Base-by-base conservation (phyloP, 2,888 invertebrate genomes). In the Quadriops clusia region DNA sequence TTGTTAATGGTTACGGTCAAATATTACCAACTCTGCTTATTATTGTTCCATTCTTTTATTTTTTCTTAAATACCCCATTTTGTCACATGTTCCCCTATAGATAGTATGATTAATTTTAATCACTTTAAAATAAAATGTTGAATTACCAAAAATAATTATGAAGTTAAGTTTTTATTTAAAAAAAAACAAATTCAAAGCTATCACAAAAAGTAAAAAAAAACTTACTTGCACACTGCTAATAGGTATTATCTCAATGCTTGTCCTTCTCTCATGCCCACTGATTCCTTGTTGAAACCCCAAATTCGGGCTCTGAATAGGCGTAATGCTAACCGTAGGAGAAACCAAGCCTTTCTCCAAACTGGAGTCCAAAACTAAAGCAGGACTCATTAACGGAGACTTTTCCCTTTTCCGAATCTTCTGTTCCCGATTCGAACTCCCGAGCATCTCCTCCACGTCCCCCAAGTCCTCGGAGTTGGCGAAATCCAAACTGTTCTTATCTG, bases 161-260 rank as follows among this genome's bases (percentile, higher is more conserved):
- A n/a, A n/a, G n/a, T n/a, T n/a, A n/a, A n/a, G n/a, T n/a, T n/a
- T n/a, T n/a, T n/a, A n/a, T n/a, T n/a, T n/a, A n/a, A n/a, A n/a
- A n/a, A n/a, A n/a, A n/a, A n/a, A n/a, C n/a, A n/a, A n/a, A n/a
- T n/a, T n/a, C n/a, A n/a, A n/a, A n/a, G n/a, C n/a, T n/a, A n/a
- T n/a, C n/a, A n/a, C n/a, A n/a, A n/a, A n/a, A n/a, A n/a, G n/a
- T n/a, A n/a, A n/a, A n/a, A n/a, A n/a, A n/a, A n/a, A n/a, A n/a
- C n/a, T n/a, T n/a, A n/a, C n/a, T n/a, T n/a, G n/a, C n/a, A n/a
- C n/a, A n/a, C n/a, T 66, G 2, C 75, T 65, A 36, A 84, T 72
- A 0, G 89, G 86, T 46, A 89, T 84, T 27, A 89, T 84, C 60
- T 90, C 89, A 38, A 89, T 85, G 2, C 81, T n/a, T n/a, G n/a